phyloP scores from a whole-genome alignment of 2,888 invertebrate species.

The Julus scanicus region DNA sequence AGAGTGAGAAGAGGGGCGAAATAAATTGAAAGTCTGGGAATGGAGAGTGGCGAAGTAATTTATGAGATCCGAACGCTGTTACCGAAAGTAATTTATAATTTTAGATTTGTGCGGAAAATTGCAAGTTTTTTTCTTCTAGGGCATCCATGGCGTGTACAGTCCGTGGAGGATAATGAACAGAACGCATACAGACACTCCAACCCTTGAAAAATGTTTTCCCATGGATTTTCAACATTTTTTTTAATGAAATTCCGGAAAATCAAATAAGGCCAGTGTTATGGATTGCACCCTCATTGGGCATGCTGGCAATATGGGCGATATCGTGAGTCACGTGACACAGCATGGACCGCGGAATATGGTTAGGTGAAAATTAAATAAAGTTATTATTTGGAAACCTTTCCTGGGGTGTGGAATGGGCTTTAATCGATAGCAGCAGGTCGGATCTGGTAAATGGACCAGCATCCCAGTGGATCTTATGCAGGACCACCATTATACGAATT shows the following conservation, averaged over 20 bases:
- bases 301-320: background rate
- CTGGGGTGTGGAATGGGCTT: background rate
- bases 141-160: background rate
- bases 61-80: background rate
- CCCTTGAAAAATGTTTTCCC: background rate
- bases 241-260: background rate
- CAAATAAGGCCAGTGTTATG: background rate
- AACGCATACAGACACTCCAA: background rate
- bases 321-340: background rate
- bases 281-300: background rate
- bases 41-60: slow-evolving; percentile 5
- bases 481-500: too few relatives aligned
- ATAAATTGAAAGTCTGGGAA: slow-evolving; percentile 15
- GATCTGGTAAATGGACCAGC: too few relatives aligned
- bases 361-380: background rate
- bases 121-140: background rate
- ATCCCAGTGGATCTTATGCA: too few relatives aligned
- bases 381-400: background rate
- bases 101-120: background rate
- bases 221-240: background rate
- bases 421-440: background rate
- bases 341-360: background rate
- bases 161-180: background rate
- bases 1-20: background rate
- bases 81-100: background rate